Evolutionary conservation across 1,140 invertebrate species (phyloP).

Genomic region (Chymomyza costata): DNA sequence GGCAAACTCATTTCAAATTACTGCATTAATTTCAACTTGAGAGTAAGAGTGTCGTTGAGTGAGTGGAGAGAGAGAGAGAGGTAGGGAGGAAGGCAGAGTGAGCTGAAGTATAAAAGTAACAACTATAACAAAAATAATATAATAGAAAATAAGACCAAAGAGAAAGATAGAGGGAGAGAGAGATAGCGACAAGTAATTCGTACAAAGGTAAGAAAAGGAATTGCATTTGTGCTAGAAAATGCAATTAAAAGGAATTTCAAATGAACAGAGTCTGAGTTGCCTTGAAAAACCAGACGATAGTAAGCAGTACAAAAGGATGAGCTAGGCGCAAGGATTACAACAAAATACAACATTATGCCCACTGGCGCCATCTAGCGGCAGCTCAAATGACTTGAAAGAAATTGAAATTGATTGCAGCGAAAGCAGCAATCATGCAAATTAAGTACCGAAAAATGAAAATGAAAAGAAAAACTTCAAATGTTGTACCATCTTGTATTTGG

Average conservation of each 20-base stretch:
- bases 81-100: slow-evolving; percentile 6
- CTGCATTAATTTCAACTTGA: slow-evolving; percentile 67
- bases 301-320: slow-evolving; percentile 2
- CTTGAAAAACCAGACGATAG: slow-evolving; percentile 15
- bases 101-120: slow-evolving; percentile 1
- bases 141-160: no score
- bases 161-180: slow-evolving; percentile 1
- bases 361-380: neutral
- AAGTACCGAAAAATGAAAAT: slow-evolving; percentile 48
- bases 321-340: slow-evolving; percentile 33
- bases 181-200: slow-evolving; percentile 4
- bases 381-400: slow-evolving; percentile 19
- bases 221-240: slow-evolving; percentile 57
- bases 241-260: slow-evolving; percentile 59
- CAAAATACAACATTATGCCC: slow-evolving; percentile 36
- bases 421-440: slow-evolving; percentile 23
- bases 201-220: slow-evolving; percentile 35
- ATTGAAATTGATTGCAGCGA: slow-evolving; percentile 20
- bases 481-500: neutral
- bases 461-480: slow-evolving; percentile 1
- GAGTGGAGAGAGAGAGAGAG: slow-evolving; percentile 3
- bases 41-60: slow-evolving; percentile 3
- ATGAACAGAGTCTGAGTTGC: neutral
- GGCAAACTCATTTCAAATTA: slow-evolving; percentile 70
- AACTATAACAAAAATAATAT: neutral